Evolutionary conservation across 2,113 vertebrate species (phyloP), one percentile per base, ranked within the genome.

Genomic region (Boulengeromyrus knoepffleri): DNA sequence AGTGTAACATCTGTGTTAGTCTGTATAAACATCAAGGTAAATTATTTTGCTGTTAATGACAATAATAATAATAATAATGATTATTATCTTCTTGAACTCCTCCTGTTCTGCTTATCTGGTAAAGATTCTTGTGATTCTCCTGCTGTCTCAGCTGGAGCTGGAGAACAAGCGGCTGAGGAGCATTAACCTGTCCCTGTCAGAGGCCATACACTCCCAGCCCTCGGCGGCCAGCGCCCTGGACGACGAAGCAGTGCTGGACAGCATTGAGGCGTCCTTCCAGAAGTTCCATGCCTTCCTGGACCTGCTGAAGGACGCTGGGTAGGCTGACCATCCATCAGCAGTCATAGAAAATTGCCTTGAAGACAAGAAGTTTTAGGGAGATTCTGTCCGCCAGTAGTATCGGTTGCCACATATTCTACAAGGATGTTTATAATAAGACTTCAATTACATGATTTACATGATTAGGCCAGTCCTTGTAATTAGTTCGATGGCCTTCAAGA

Each of bases 271-370:
- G 24, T 98, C 98, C 50, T 99, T 99, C 53, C 96, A 93, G 89
- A 99, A 99, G 94, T 99, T 99, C 91, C 98, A 99, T 52, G 97
- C 98, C 56, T 99, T 99, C 94, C 96, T 99, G 93, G 98, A 99
- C 93, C 97, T 99, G 87, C 97, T 99, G 91, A 98, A 96, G 94
- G 98, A 99, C 92, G 98, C 99, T 88, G 98, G 99, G 99, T 99
- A 94, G 46, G 96, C 95, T 66, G 52, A 88, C 84, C 47, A 13
- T 49, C 42, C 83, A 8, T 80, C 74, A 80, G 42, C 84, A 49
- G 21, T 45, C 24, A 47, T 49, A 80, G 13, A 31, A 86, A 27
- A 49, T 50, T 49, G 49, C 24, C 24, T 9, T 4, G 47, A 46
- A 50, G 24, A 1, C 13, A 31, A 85, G 17, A 1, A 85, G 21